Base-by-base conservation (phyloP, 2,888 invertebrate genomes). In the Lochmaea capreae region DNA sequence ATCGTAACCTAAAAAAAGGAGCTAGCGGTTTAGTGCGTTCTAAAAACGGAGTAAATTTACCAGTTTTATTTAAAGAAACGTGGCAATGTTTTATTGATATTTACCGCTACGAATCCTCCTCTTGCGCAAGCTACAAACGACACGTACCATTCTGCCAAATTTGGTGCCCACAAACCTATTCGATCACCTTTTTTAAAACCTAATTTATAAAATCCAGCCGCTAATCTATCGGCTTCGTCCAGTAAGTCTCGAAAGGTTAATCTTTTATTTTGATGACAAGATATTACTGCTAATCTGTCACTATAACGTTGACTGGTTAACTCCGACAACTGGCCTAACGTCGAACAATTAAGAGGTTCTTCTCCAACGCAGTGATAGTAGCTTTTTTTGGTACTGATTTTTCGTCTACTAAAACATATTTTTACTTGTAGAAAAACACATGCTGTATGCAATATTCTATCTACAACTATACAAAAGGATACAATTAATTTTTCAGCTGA, bases 101-200 rank as follows among this genome's bases (percentile, higher is more conserved):
- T 86, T 85, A 94, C 95, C 85, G 94, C 87, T 42, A 94, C 88
- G 2, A 94, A 86, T 0, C 96, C 96, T 1, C 91, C 90, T 77
- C 94, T 90, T 0, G 93, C 91, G 1, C 92, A 91, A 0, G 93
- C 95, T 83, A 93, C 87, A 84, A 93, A 91, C 0, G 91, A 87
- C 0, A 95, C 80, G 74, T 93, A 90, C 96, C 96, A 97, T 83
- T 95, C 93, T 61, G 90, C 85, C 49, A 89, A 88, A 86, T 95
- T 97, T 0, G 95, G 94, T 0, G 93, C 91, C 93, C 94, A 95
- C 26, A 97, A 88, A 0, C 93, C 96, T 3, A 97, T 83, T 10
- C 93, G 87, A 83, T 97, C 96, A 0, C 95, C 95, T 42, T 87
- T 89, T 70, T 90, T 84, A 18, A 96, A 82, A 0, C 95, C 95